A percentile compares a stretch with the other conserved stretches of the same genome.
Evolutionary conservation across 2,797 vertebrate genomes (phyloP).

Genomic region (Scyliorhinus canicula): DNA sequence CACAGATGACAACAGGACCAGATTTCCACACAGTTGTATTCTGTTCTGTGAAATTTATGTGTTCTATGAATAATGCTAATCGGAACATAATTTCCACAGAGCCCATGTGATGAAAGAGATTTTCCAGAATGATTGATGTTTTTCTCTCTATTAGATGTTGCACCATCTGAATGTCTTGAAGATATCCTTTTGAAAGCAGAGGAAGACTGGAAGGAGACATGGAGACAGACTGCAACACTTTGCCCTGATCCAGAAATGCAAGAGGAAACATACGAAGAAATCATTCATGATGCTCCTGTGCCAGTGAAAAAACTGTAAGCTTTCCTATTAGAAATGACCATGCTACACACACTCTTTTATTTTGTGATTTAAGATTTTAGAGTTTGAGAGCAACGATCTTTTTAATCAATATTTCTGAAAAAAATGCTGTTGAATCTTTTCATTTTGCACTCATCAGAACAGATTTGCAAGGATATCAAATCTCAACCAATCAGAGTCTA

Average conservation of each 20-base stretch:
- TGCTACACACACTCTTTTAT: not conserved
- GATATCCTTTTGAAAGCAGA: conserved; percentile 79
- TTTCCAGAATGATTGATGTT: not conserved
- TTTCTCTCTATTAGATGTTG: conserved; percentile 62
- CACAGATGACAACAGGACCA: too few species aligned
- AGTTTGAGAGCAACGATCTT: too few species aligned
- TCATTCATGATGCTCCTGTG: conserved; percentile 60
- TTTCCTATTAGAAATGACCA: conserved; percentile 24
- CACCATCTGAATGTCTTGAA: conserved; percentile 71
- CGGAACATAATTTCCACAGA: not conserved
- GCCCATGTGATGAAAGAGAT: not conserved
- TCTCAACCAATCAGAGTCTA: too few species aligned
- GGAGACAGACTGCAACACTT: conserved; percentile 57
- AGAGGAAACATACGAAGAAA: conserved; percentile 72
- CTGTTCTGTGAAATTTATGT: not conserved
- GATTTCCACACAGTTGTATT: too few species aligned
- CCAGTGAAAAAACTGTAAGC: conserved; percentile 79
- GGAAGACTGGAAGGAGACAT: conserved; percentile 68
- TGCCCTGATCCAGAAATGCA: conserved; percentile 48
- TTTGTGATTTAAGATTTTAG: not conserved
- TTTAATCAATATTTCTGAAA: too few species aligned
- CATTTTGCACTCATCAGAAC: too few species aligned
- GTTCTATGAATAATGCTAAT: not conserved
- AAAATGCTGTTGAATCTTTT: too few species aligned
- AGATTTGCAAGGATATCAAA: too few species aligned